Percentiles rank a stretch among this genome's conserved stretches.
phyloP scores from a whole-genome alignment of 2,797 vertebrate species.

The Ctenosaura bakeri region DNA sequence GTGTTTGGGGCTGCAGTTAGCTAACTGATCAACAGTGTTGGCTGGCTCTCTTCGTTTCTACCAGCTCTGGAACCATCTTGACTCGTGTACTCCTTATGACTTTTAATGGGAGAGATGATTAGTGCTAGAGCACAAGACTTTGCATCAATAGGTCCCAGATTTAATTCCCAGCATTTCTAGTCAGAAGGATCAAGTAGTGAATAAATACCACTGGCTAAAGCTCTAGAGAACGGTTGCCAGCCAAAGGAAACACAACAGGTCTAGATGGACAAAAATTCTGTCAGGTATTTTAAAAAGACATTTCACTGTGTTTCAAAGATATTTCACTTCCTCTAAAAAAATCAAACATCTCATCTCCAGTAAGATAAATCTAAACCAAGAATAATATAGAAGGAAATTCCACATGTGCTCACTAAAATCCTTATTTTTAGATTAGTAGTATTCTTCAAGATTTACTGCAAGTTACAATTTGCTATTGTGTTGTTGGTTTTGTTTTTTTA shows the following conservation, averaged over 20 bases:
- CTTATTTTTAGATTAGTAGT: slow-evolving; percentile 10
- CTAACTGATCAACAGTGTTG: no score
- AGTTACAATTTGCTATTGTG: slow-evolving; percentile 8
- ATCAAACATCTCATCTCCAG: not conserved
- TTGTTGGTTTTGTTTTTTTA: not conserved
- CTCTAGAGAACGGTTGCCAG: not conserved
- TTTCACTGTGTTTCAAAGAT: not conserved
- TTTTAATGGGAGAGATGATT: no score
- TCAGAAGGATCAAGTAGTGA: not conserved
- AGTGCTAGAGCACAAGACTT: not conserved
- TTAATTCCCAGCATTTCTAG: not conserved
- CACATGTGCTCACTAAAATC: not conserved
- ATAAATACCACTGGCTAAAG: not conserved
- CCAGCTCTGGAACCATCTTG: no score
- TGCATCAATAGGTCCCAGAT: not conserved
- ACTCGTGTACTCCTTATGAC: no score
- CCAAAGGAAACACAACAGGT: not conserved
- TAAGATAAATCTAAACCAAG: slow-evolving; percentile 4
- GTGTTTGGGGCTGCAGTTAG: no score
- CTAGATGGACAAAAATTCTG: not conserved
- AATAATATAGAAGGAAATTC: not conserved
- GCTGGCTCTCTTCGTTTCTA: no score
- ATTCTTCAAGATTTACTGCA: slow-evolving; percentile 11
- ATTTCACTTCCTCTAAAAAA: not conserved
- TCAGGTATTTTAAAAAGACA: not conserved